Evolutionary conservation across 37 sponge, comb jelly and placozoan species (phyloP).

Genomic region (Aphrocallistes beatrix): DNA sequence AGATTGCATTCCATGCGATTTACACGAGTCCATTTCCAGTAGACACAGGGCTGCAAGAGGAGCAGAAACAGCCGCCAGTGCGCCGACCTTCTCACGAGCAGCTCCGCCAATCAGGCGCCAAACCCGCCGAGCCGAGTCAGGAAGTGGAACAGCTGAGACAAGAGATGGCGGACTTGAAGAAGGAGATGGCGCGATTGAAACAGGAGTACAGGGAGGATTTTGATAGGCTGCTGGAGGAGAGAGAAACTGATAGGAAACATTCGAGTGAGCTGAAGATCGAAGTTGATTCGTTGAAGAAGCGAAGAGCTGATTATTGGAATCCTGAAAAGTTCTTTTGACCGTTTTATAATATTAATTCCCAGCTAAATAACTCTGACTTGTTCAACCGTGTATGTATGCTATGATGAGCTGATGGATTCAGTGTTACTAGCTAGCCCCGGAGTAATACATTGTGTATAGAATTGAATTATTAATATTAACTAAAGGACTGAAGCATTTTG

Average conservation of each 20-base stretch:
- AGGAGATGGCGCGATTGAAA: neutral
- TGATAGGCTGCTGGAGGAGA: neutral
- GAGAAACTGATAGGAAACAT: neutral
- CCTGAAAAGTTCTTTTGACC: neutral
- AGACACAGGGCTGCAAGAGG: neutral
- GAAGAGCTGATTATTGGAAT: neutral
- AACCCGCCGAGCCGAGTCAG: neutral
- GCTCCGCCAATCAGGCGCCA: neutral
- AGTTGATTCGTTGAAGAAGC: neutral
- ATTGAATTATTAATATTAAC: too few species aligned
- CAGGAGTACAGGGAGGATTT: constrained; percentile 9
- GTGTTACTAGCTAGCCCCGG: too few species aligned
- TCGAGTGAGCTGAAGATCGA: neutral
- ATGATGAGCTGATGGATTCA: too few species aligned
- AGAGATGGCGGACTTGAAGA: neutral
- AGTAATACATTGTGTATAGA: too few species aligned
- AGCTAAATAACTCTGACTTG: too few species aligned
- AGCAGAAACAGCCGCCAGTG: neutral
- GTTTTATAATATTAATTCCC: neutral
- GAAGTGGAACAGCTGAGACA: neutral
- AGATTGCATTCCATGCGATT: neutral
- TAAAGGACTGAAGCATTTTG: too few species aligned
- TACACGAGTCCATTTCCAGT: neutral
- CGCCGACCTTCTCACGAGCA: neutral
- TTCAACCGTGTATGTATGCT: too few species aligned